Conservation (phyloP, 2,797 vertebrate genomes). For the Hoplostethus mediterraneus region DNA sequence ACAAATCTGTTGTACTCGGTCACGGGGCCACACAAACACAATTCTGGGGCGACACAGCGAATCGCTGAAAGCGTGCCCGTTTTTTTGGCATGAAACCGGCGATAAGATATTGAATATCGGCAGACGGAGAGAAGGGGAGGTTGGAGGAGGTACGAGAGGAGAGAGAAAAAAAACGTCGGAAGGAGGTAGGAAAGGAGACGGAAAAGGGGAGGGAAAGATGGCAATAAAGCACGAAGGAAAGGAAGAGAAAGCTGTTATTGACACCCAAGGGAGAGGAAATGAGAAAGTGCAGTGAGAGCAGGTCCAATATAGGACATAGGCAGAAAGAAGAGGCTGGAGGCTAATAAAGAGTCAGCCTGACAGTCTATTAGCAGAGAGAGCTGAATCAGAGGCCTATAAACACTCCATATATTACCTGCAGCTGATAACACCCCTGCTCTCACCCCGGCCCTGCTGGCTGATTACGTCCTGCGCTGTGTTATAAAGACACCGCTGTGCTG, state of each 20-base stretch:
- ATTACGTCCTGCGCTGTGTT: constrained; percentile 56
- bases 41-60: too few species aligned
- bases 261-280: background rate
- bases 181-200: background rate
- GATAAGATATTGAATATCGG: background rate
- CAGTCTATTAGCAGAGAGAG: constrained; percentile 67
- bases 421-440: constrained; percentile 70
- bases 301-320: constrained; percentile 8
- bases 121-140: background rate
- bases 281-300: constrained; percentile 2
- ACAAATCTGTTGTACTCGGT: too few species aligned
- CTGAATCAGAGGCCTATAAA: constrained; percentile 74
- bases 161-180: constrained; percentile 7
- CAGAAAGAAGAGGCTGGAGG: constrained; percentile 39
- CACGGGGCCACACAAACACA: too few species aligned
- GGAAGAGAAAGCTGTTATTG: background rate
- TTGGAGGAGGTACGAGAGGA: too few species aligned
- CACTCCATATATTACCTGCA: constrained; percentile 52
- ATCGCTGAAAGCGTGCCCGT: too few species aligned
- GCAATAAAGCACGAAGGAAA: background rate
- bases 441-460: constrained; percentile 64
- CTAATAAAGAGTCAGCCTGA: constrained; percentile 65
- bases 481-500: constrained; percentile 50
- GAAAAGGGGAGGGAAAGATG: constrained; percentile 3
- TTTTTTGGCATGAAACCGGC: too few species aligned